Evolutionary conservation across 2,888 invertebrate species (phyloP).

Genomic region (Deilephila porcellus): DNA sequence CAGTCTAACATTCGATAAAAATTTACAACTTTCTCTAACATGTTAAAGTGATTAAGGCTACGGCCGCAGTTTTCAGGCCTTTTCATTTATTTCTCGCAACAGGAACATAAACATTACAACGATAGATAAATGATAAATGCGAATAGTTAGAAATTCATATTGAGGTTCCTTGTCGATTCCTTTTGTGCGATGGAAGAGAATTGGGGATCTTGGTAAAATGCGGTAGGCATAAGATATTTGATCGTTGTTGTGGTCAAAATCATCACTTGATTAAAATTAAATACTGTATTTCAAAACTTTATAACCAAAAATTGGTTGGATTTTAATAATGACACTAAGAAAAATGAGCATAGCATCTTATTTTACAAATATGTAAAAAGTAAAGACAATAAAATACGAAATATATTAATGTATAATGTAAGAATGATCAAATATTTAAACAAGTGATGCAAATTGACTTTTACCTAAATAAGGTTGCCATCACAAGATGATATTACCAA

Average conservation of each 20-base stretch:
- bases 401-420: not conserved
- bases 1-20: slow-evolving; percentile 84
- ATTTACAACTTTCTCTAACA: slow-evolving; percentile 58
- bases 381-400: not conserved
- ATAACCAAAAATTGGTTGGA: no score
- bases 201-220: slow-evolving; percentile 7
- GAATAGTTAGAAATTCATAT: not conserved
- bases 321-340: no score
- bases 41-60: slow-evolving; percentile 67
- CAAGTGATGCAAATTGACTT: slow-evolving; percentile 24
- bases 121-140: slow-evolving; percentile 33
- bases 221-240: slow-evolving; percentile 9
- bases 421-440: not conserved
- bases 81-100: slow-evolving; percentile 41
- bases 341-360: not conserved
- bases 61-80: slow-evolving; percentile 52
- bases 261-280: slow-evolving; percentile 14
- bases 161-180: slow-evolving; percentile 31
- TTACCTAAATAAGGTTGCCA: slow-evolving; percentile 6
- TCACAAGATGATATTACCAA: not conserved
- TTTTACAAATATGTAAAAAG: not conserved
- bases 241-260: not conserved
- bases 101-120: slow-evolving; percentile 44
- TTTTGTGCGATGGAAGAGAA: slow-evolving; percentile 34
- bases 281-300: not conserved